A percentile compares a stretch with the other conserved stretches of the same genome.
Evolutionary conservation across 2,888 invertebrate species (phyloP).

Genomic region (Drosophila cognata): DNA sequence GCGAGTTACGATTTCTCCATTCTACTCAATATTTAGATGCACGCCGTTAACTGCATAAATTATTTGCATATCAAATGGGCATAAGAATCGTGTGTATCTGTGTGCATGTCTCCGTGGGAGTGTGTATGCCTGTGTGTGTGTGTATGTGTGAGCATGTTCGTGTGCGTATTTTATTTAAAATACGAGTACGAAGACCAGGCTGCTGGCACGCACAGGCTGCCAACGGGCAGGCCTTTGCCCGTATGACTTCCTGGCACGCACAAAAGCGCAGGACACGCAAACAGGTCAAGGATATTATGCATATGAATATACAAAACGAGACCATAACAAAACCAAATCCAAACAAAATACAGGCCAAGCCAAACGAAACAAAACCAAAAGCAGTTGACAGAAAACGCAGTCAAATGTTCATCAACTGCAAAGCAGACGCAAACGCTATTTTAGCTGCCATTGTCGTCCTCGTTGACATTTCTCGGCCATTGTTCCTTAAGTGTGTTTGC

Average conservation of each 20-base stretch:
- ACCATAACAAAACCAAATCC: constrained; percentile 30
- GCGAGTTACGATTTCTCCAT: constrained; percentile 32
- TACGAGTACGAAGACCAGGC: constrained; percentile 18
- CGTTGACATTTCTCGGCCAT: constrained; percentile 35
- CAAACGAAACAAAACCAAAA: constrained; percentile 27
- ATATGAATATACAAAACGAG: constrained; percentile 61
- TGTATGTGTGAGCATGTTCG: constrained; percentile 12
- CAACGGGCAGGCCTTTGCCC: constrained; percentile 18
- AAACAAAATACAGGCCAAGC: constrained; percentile 18
- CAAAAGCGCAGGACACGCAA: constrained; percentile 69
- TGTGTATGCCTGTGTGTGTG: constrained; percentile 5
- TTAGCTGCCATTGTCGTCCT: constrained; percentile 49
- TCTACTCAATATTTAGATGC: constrained; percentile 64
- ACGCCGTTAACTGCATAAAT: constrained; percentile 68
- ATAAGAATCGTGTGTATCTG: constrained; percentile 7
- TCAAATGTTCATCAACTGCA: constrained; percentile 42
- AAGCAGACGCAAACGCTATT: constrained; percentile 27
- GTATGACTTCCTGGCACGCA: constrained; percentile 59
- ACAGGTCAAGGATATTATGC: constrained; percentile 76
- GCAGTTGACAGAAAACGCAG: constrained; percentile 25
- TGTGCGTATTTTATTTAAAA: constrained; percentile 48
- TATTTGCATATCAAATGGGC: constrained; percentile 70
- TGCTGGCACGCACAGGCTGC: constrained; percentile 32
- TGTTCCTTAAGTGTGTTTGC: constrained; percentile 39
- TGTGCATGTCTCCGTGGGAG: neutral